Percentiles rank a stretch among this genome's conserved stretches.
phyloP scores from a whole-genome alignment of 2,888 invertebrate genomes.

The Petrolisthes manimaculis region DNA sequence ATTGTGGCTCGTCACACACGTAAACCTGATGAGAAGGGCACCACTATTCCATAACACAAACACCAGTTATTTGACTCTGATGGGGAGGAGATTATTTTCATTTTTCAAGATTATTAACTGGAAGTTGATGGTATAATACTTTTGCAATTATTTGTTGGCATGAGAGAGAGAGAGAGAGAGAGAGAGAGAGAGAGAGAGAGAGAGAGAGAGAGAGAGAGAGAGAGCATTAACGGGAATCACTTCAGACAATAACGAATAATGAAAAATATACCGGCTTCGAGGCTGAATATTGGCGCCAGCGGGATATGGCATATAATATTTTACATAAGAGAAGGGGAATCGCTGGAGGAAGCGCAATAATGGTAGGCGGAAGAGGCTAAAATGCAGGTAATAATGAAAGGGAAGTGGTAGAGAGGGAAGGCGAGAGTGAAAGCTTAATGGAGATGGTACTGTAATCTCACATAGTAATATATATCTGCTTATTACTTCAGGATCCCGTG shows the following conservation, averaged over 20 bases:
- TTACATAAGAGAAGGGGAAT: not conserved
- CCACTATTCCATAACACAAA: no score
- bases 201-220: constrained; percentile 26
- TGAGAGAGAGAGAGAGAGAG: constrained; percentile 11
- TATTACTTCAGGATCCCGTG: no score
- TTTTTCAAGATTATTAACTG: no score
- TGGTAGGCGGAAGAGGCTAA: not conserved
- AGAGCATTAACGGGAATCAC: not conserved
- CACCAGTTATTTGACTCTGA: no score
- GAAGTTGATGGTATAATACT: not conserved
- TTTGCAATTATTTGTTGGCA: not conserved
- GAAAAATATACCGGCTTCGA: not conserved
- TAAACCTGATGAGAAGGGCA: no score
- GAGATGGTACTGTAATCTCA: no score
- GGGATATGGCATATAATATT: not conserved
- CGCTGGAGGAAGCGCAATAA: not conserved
- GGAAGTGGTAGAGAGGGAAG: not conserved
- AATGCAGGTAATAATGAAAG: constrained; percentile 1
- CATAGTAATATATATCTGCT: no score
- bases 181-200: constrained; percentile 5
- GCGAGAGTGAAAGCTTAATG: not conserved
- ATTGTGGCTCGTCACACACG: no score
- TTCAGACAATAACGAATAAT: not conserved
- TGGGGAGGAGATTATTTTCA: no score
- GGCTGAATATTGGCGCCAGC: not conserved